Percentiles rank a stretch among this genome's conserved stretches.
Conservation (phyloP, 2,797 vertebrate genomes). For the Leptatherina wallacei region DNA sequence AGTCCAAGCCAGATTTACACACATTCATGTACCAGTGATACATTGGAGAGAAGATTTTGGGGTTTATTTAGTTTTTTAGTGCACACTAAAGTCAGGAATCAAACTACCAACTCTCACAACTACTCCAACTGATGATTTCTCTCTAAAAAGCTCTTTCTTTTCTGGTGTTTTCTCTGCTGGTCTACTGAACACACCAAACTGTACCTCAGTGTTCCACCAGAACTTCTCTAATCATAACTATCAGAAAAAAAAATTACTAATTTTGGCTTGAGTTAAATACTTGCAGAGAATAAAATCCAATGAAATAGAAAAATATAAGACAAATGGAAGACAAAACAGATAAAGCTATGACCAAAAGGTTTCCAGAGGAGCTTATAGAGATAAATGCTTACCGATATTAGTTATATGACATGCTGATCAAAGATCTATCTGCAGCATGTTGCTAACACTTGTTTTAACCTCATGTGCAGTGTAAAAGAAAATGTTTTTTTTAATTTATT, state of each 20-base stretch:
- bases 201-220: neutral
- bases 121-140: no score
- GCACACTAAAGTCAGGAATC: no score
- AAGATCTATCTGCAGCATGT: conserved; percentile 7
- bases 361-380: neutral
- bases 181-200: neutral
- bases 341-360: neutral
- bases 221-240: neutral
- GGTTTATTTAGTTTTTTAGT: no score
- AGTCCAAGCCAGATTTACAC: no score
- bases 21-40: no score
- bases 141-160: no score
- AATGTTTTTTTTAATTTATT: conserved; percentile 1
- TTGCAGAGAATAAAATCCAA: neutral
- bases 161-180: neutral
- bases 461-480: neutral
- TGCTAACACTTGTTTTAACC: conserved; percentile 37
- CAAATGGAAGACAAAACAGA: neutral
- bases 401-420: neutral
- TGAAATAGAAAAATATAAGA: neutral
- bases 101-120: no score
- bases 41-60: no score
- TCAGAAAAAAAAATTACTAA: neutral
- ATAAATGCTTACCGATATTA: neutral
- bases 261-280: neutral